A percentile compares a stretch with the other conserved stretches of the same genome.
phyloP scores from a whole-genome alignment of 2,113 vertebrate species.

The Platysternon megacephalum region DNA sequence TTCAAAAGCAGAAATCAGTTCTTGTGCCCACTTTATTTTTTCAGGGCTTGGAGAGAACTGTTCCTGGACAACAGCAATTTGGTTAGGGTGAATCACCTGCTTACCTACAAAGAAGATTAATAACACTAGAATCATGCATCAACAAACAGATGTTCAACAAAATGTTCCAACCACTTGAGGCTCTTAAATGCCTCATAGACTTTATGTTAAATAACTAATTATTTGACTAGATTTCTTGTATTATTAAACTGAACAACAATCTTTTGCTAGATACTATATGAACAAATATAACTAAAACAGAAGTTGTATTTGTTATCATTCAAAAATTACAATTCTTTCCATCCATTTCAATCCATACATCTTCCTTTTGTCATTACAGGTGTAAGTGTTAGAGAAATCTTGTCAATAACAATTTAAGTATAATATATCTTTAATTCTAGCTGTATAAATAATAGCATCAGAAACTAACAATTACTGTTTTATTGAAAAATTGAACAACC shows the following conservation, averaged over 20 bases:
- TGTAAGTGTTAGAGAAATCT: not conserved
- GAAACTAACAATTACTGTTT: not conserved
- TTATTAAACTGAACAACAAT: constrained; percentile 36
- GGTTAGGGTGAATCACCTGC: constrained; percentile 98
- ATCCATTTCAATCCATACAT: constrained; percentile 5
- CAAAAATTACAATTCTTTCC: not conserved
- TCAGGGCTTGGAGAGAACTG: constrained; percentile 94
- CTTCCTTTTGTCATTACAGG: constrained; percentile 50
- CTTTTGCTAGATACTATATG: constrained; percentile 41
- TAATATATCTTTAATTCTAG: not conserved
- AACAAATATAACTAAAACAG: constrained; percentile 33
- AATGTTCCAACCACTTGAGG: constrained; percentile 75
- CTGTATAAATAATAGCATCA: not conserved
- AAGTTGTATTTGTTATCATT: not conserved
- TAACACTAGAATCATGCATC: constrained; percentile 73
- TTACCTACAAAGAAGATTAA: constrained; percentile 88
- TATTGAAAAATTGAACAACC: not conserved
- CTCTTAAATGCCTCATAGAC: constrained; percentile 68
- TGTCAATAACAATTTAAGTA: not conserved
- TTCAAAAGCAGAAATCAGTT: constrained; percentile 93
- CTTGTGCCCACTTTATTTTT: constrained; percentile 91
- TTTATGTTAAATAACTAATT: constrained; percentile 70
- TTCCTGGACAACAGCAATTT: constrained; percentile 93
- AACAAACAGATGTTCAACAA: constrained; percentile 79
- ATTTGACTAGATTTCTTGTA: constrained; percentile 67